Evolutionary conservation across 2,888 invertebrate species (phyloP), one percentile per base, ranked within the genome.

Genomic region (Agrochola lychnidis): DNA sequence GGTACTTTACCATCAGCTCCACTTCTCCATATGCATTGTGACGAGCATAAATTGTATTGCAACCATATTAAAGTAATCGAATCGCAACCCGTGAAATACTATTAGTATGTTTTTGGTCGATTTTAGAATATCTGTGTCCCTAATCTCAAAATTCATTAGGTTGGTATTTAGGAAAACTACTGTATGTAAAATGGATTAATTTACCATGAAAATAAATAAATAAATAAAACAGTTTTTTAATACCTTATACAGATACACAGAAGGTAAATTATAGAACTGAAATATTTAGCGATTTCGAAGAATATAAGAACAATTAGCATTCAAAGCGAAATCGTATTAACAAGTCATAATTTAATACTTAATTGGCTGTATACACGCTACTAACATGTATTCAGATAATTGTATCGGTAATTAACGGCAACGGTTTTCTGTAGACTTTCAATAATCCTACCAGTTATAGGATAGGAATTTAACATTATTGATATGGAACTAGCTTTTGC

Each of bases 301-400:
- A 86, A 56, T 67, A 86, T 61, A 56, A 61, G 36, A 45, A 62
- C 70, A 77, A 77, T 78, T 82, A 72, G 40, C n/a, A 66, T 66
- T 59, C 59, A 53, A 76, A 76, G 69, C 51, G 70, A 85, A 85
- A 81, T 70, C 64, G 59, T 76, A 72, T 74, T 68, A 68, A 56
- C 56, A 57, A 59, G 25, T 62, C 30, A 73, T 68, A 67, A 81
- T 76, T 63, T 64, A 62, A 19, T 76, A 61, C 16, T 59, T 76
- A 82, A 87, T 87, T 73, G 63, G 36, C 36, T 56, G 62, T 59
- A 85, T 56, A 45, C 82, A 73, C 71, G 53, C 51, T 48, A 71
- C 40, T 42, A 42, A 40, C 36, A 81, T 48, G 56, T 73, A 69
- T 62, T 57, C 61, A 42, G 30, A 70, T 67, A 71, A 77, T 80